Percentiles rank a stretch among this genome's conserved stretches.
Evolutionary conservation across 2,888 invertebrate species (phyloP).

Genomic region (Caenorhabditis sp.): DNA sequence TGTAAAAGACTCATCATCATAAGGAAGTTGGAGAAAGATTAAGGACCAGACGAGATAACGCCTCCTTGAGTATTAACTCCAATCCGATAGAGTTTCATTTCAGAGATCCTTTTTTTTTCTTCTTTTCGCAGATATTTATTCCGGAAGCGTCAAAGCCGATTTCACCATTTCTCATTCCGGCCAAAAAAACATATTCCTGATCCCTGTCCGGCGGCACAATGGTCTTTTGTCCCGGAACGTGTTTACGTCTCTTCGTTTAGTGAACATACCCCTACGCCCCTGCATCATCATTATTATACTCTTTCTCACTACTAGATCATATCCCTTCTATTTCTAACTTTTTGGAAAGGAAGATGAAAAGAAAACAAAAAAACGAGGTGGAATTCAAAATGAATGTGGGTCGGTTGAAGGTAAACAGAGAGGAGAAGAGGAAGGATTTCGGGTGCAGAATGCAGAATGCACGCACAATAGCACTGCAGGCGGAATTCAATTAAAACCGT

Average conservation of each 20-base stretch:
- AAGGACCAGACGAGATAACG: neutral
- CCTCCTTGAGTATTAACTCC: neutral
- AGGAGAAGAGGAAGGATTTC: slow-evolving; percentile 6
- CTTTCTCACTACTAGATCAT: neutral
- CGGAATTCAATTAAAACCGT: slow-evolving; percentile 26
- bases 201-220: slow-evolving; percentile 33
- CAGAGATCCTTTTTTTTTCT: neutral
- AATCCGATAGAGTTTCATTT: neutral
- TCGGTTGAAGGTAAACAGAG: slow-evolving; percentile 23
- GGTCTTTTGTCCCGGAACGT: slow-evolving; percentile 20
- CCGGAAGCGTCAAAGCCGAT: neutral
- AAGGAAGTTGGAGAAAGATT: neutral
- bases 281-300: slow-evolving; percentile 21
- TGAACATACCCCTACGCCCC: neutral
- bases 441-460: slow-evolving; percentile 2
- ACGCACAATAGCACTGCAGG: slow-evolving; percentile 12
- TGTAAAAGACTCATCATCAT: slow-evolving; percentile 5
- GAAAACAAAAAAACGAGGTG: neutral
- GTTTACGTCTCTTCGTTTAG: slow-evolving; percentile 40
- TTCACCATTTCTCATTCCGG: neutral
- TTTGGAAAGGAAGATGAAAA: neutral
- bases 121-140: no score
- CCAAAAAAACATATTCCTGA: slow-evolving; percentile 33
- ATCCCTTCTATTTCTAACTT: slow-evolving; percentile 9
- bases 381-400: slow-evolving; percentile 43